phyloP scores from a whole-genome alignment of 37 sponge, comb jelly and placozoan genomes.

The Halichondria panicea region DNA sequence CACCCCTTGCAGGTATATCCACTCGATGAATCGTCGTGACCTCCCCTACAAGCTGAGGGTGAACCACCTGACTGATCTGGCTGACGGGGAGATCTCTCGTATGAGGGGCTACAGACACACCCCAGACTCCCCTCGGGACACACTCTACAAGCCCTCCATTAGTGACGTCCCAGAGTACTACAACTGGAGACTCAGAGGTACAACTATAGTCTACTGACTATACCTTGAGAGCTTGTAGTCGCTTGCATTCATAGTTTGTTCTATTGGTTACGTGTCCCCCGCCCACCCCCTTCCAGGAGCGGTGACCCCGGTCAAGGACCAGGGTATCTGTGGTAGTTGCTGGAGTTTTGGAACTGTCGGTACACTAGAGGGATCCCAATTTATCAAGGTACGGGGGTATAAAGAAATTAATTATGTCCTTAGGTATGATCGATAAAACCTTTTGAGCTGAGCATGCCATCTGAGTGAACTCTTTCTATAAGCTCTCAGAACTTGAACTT shows the following conservation, averaged over 20 bases:
- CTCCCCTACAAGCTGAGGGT: conserved; percentile 69
- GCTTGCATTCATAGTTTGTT: background rate
- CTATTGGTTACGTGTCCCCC: background rate
- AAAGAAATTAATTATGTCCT: background rate
- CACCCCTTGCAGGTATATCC: conserved; percentile 54
- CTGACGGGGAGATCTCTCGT: conserved; percentile 54
- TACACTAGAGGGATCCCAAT: conserved; percentile 91
- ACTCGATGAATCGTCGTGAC: conserved; percentile 76
- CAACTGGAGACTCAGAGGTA: conserved; percentile 65
- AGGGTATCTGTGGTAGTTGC: conserved; percentile 97
- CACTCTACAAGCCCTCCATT: background rate
- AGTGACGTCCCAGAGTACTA: conserved; percentile 9
- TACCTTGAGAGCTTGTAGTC: too few relatives aligned
- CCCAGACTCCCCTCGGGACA: conserved; percentile 11
- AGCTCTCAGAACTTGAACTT: background rate
- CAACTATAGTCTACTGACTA: too few relatives aligned
- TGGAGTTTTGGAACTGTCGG: conserved; percentile 98
- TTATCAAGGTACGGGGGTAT: conserved; percentile 47
- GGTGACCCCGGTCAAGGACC: conserved; percentile 96
- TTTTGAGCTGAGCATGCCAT: background rate
- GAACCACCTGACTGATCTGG: conserved; percentile 87
- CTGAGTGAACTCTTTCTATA: too few relatives aligned
- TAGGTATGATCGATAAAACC: background rate
- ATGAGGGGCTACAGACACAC: conserved; percentile 70
- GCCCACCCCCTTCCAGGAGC: conserved; percentile 64